These are phyloP conservation scores for Drosophila lowei DNA, from an alignment of 1,140 invertebrate species.

Conservation along the genomic window DNA sequence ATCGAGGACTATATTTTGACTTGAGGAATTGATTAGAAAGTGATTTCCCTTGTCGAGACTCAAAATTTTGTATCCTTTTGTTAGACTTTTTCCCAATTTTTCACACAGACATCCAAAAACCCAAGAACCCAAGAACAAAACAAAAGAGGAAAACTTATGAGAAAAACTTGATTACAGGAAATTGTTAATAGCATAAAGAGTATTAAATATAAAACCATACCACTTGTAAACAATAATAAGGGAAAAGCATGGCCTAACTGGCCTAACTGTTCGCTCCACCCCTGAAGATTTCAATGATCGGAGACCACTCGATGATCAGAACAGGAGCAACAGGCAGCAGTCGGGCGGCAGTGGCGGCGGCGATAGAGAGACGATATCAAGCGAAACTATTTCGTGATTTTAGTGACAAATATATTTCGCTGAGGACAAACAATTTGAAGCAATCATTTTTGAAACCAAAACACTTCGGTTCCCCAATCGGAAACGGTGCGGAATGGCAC, in stretches of 20 bases:
- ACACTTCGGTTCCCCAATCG: constrained; percentile 32
- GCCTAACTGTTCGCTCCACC: constrained; percentile 35
- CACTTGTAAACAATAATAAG: constrained; percentile 28
- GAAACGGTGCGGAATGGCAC: neutral
- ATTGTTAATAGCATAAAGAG: constrained; percentile 69
- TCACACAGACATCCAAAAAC: constrained; percentile 5
- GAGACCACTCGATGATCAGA: constrained; percentile 19
- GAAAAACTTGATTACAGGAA: constrained; percentile 82
- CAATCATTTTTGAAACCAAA: constrained; percentile 82
- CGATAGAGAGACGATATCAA: constrained; percentile 56
- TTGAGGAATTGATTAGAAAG: constrained; percentile 1
- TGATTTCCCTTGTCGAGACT: constrained; percentile 1
- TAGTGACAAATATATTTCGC: constrained; percentile 82
- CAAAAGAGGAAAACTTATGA: constrained; percentile 62
- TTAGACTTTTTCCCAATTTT: constrained; percentile 36
- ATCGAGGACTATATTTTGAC: constrained; percentile 15
- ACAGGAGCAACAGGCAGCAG: constrained; percentile 5
- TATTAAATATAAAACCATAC: constrained; percentile 36
- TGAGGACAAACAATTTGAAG: constrained; percentile 82
- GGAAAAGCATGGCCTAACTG: constrained; percentile 20
- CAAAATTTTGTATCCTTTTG: constrained; percentile 11
- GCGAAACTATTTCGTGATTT: constrained; percentile 83
- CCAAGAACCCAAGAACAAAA: constrained; percentile 21
- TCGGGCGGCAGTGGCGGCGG: constrained; percentile 39
- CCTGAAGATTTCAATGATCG: constrained; percentile 21